Evolutionary conservation across 2,113 vertebrate species (phyloP), one percentile per base, ranked within the genome.

Genomic region (Neotoma lepida): DNA sequence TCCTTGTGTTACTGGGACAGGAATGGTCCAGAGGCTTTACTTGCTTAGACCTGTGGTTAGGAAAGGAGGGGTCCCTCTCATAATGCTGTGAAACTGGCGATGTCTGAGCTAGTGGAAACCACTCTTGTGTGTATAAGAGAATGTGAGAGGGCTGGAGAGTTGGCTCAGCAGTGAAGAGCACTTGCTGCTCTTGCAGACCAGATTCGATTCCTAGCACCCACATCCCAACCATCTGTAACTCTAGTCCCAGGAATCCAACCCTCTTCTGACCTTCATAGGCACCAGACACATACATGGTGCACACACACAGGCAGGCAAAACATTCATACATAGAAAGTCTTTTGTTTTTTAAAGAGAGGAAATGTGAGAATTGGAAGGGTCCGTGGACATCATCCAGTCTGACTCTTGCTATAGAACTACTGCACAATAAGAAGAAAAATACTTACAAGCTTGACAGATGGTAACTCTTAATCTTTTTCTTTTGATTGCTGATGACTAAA

Each of bases 41-140:
- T 95, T 95, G 70, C 71, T 39, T 93, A 30, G 49, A 88, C 58
- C 51, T 81, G 56, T 71, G 56, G 56, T 46, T 94, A 28, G 49
- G 66, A 61, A 84, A 58, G 15, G 41, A 22, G 39, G 58, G 61
- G 88, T 5, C n/a, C 39, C 39, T 74, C 73, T 91, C 22, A 22
- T 58, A 84, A 51, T 26, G n/a, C 61, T 30, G 12, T 66, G 66
- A 77, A 94, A 91, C 46, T 71, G 64, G 64, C 77, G 44, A 1
- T 86, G 64, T 63, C 49, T 92, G 54, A 17, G 4, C 1, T 41
- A 39, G 39, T 92, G 76, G 81, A 85, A 80, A 9, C 33, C 8
- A 2, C 28, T 84, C 6, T 26, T 86, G 15, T 13, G 33, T 18
- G 12, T 30, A 30, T 30, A 61, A 61, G 39, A 84, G 56, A 49